These are phyloP conservation scores for Camponotus fellah DNA, from an alignment of 2,888 invertebrate genomes.

Conservation along the genomic window DNA sequence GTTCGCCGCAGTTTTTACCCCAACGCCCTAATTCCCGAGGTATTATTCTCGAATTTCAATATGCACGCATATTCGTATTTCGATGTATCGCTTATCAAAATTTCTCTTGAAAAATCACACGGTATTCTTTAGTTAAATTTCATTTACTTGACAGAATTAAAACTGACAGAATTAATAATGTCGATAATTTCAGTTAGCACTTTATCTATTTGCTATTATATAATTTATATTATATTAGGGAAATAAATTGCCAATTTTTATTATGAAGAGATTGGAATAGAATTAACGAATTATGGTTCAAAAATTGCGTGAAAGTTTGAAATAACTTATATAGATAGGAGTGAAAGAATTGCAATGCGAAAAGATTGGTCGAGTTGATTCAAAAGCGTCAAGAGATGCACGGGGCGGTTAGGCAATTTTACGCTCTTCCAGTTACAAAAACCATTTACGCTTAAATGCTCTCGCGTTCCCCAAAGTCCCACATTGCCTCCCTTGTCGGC, in stretches of 20 bases:
- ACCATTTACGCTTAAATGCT: constrained; percentile 85
- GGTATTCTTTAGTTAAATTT: not conserved
- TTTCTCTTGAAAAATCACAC: not conserved
- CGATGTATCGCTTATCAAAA: constrained; percentile 2
- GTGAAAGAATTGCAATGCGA: constrained; percentile 52
- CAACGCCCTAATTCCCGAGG: constrained; percentile 38
- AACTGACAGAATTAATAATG: not conserved
- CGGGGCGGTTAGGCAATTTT: constrained; percentile 85
- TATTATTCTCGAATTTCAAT: constrained; percentile 49
- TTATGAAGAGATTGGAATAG: constrained; percentile 1
- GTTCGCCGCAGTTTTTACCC: constrained; percentile 37
- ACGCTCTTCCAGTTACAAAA: constrained; percentile 85
- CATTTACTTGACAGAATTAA: not conserved
- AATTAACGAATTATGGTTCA: constrained; percentile 17
- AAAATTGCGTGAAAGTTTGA: not conserved
- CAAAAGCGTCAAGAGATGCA: constrained; percentile 80
- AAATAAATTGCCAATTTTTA: not conserved
- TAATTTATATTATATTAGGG: not conserved
- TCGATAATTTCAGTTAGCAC: not conserved
- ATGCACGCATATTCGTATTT: constrained; percentile 13
- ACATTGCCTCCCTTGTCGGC: constrained; percentile 72
- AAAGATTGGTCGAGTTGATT: constrained; percentile 78
- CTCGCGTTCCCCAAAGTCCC: constrained; percentile 78
- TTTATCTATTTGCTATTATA: constrained; percentile 9
- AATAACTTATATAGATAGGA: constrained; percentile 23